These are phyloP conservation scores for Nudaria mundana DNA, from an alignment of 2,888 invertebrate species.

Conservation along the genomic window DNA sequence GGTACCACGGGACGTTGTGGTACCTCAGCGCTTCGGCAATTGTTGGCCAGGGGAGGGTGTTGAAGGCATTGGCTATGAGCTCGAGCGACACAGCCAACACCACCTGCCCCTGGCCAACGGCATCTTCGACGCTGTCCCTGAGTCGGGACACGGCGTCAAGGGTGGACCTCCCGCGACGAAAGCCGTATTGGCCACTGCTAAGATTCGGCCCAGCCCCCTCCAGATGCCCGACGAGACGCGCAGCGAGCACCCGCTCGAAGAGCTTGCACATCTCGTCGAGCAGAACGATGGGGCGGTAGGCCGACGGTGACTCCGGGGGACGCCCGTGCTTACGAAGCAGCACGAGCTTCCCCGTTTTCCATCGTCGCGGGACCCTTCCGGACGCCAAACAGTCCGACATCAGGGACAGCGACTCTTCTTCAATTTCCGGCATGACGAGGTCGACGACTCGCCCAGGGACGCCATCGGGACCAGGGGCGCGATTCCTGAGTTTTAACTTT, in stretches of 20 bases:
- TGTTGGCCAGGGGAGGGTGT: not conserved
- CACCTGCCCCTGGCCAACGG: not conserved
- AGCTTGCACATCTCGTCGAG: not conserved
- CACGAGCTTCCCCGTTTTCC: constrained; percentile 8
- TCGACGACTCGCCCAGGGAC: not conserved
- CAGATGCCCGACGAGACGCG: not conserved
- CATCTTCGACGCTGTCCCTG: not conserved
- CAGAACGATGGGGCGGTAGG: not conserved
- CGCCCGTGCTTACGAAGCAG: constrained; percentile 7
- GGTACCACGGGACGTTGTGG: constrained; percentile 3
- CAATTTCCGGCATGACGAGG: not conserved
- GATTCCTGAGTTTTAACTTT: not conserved
- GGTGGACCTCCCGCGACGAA: not conserved
- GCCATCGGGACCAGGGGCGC: not conserved
- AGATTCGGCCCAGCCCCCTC: not conserved
- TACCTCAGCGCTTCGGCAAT: not conserved
- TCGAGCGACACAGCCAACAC: not conserved
- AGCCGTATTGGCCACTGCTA: not conserved
- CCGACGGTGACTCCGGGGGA: constrained; percentile 4
- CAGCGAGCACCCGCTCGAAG: not conserved
- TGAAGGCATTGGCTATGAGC: not conserved
- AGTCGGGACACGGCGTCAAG: not conserved
- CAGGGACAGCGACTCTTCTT: not conserved
- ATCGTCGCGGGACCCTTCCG: not conserved
- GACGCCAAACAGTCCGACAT: not conserved